Evolutionary conservation across 2,113 vertebrate genomes (phyloP).

Genomic region (Amblyopsis rosae): DNA sequence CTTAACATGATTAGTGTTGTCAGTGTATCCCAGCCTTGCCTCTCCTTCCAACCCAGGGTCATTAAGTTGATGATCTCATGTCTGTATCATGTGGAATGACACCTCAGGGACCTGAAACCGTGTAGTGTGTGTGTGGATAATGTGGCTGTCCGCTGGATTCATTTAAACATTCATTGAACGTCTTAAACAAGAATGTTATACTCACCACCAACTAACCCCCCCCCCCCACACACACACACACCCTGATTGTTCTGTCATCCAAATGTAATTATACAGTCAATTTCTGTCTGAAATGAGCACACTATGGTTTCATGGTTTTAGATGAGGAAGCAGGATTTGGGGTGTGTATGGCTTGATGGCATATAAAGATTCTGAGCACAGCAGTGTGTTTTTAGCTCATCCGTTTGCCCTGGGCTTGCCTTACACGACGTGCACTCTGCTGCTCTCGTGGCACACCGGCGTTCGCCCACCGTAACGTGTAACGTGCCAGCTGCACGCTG

Average conservation of each 20-base stretch:
- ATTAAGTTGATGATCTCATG: conserved; percentile 51
- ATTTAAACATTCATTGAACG: not conserved
- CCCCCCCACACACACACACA: too few species aligned
- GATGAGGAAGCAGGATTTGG: too few species aligned
- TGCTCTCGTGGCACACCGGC: conserved; percentile 56
- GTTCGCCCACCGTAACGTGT: conserved; percentile 53
- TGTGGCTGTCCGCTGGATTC: not conserved
- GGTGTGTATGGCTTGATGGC: too few species aligned
- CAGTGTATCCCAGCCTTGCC: not conserved
- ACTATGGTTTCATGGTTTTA: too few species aligned
- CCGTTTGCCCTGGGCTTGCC: conserved; percentile 45
- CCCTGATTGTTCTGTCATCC: too few species aligned
- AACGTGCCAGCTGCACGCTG: conserved; percentile 57
- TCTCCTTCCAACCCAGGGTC: conserved; percentile 15
- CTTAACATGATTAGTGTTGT: conserved; percentile 15
- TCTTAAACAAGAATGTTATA: not conserved
- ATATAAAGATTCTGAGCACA: not conserved
- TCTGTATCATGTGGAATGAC: conserved; percentile 37
- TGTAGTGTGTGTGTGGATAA: conserved; percentile 6
- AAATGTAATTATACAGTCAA: too few species aligned
- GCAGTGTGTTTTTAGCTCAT: conserved; percentile 48
- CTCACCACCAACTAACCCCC: too few species aligned
- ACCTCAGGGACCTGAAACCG: conserved; percentile 25
- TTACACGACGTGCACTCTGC: conserved; percentile 41
- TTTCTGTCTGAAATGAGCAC: too few species aligned